Conservation (phyloP, 2,113 vertebrate genomes). For the Campylomormyrus tamandua region DNA sequence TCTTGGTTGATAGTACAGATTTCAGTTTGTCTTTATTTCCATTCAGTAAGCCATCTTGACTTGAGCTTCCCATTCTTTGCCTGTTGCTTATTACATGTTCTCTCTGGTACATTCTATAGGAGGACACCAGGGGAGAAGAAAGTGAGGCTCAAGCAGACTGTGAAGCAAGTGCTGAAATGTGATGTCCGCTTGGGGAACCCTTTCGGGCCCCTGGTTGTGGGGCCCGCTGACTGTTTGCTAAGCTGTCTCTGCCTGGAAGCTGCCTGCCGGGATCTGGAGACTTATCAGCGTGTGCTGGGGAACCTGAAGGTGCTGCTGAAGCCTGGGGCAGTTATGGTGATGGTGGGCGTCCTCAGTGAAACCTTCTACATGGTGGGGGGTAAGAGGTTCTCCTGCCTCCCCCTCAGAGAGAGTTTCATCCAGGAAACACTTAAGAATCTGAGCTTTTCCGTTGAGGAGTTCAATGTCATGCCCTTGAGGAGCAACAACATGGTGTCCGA, state of each 20-base stretch:
- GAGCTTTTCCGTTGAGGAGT: slow-evolving; percentile 31
- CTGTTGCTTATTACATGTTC: background rate
- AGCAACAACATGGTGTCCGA: background rate
- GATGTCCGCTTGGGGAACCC: slow-evolving; percentile 54
- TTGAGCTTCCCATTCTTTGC: background rate
- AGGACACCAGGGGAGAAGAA: slow-evolving; percentile 44
- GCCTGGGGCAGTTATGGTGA: slow-evolving; percentile 49
- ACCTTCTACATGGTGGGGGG: slow-evolving; percentile 47
- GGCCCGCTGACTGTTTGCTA: slow-evolving; percentile 44
- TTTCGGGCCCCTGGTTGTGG: background rate
- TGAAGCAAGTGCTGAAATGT: slow-evolving; percentile 37
- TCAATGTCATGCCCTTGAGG: slow-evolving; percentile 23
- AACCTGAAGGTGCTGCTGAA: slow-evolving; percentile 45
- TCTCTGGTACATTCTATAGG: slow-evolving; percentile 11
- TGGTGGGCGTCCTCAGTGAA: slow-evolving; percentile 34
- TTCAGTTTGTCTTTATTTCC: background rate
- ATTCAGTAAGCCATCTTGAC: background rate
- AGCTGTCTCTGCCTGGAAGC: slow-evolving; percentile 53
- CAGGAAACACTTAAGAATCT: slow-evolving; percentile 31
- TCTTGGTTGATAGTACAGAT: background rate
- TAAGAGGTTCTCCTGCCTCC: slow-evolving; percentile 49
- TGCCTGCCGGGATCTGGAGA: slow-evolving; percentile 45
- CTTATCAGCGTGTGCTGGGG: slow-evolving; percentile 32
- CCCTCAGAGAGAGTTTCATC: slow-evolving; percentile 22
- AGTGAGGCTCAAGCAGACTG: slow-evolving; percentile 37